A percentile compares a stretch with the other conserved stretches of the same genome.
These are phyloP conservation scores for Amphipyra berbera DNA, from an alignment of 2,888 invertebrate genomes.

Conservation along the genomic window DNA sequence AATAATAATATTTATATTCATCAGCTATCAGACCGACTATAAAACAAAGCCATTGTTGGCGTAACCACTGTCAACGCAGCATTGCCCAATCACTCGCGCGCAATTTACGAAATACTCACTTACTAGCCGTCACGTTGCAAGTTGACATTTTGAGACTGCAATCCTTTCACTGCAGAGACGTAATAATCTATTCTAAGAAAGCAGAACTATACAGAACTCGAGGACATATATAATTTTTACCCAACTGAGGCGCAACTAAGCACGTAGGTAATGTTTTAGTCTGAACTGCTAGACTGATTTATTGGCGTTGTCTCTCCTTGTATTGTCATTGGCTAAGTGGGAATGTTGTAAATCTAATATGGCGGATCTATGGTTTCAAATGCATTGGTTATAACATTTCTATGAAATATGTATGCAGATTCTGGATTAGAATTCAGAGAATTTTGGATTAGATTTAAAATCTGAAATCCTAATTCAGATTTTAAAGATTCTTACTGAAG, in stretches of 20 bases:
- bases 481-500: background rate
- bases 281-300: slow-evolving; percentile 40
- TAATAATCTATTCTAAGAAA: slow-evolving; percentile 58
- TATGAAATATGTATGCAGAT: slow-evolving; percentile 5
- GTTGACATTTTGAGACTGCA: slow-evolving; percentile 79
- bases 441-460: too few relatives aligned
- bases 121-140: slow-evolving; percentile 74
- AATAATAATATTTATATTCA: slow-evolving; percentile 48
- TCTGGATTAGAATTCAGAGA: background rate
- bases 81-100: slow-evolving; percentile 77
- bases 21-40: slow-evolving; percentile 55
- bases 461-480: too few relatives aligned
- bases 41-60: slow-evolving; percentile 76
- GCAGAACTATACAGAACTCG: slow-evolving; percentile 19
- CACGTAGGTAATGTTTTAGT: slow-evolving; percentile 28
- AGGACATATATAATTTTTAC: slow-evolving; percentile 29
- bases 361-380: slow-evolving; percentile 28
- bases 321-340: slow-evolving; percentile 27
- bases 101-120: slow-evolving; percentile 81
- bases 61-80: slow-evolving; percentile 73
- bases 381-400: slow-evolving; percentile 14
- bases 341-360: slow-evolving; percentile 43
- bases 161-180: slow-evolving; percentile 79
- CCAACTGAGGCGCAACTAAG: slow-evolving; percentile 10
- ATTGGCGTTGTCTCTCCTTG: slow-evolving; percentile 30